phyloP scores from a whole-genome alignment of 2,113 vertebrate species.

The Plecturocebus donacophilus region DNA sequence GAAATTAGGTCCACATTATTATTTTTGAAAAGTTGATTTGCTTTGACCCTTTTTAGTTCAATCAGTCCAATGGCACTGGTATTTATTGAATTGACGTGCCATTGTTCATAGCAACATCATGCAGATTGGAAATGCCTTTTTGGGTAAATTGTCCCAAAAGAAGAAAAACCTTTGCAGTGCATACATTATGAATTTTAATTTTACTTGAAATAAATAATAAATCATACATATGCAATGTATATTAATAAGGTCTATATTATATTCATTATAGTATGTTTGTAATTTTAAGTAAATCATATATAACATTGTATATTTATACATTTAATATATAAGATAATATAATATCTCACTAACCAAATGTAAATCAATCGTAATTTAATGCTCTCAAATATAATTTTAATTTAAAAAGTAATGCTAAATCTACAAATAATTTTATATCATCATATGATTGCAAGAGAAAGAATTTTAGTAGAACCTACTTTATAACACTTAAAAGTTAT shows the following conservation, averaged over 20 bases:
- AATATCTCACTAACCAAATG: not conserved
- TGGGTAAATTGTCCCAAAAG: not conserved
- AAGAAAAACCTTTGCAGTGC: constrained; percentile 25
- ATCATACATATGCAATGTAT: not conserved
- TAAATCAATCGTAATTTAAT: not conserved
- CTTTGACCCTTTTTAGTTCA: constrained; percentile 9
- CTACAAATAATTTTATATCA: not conserved
- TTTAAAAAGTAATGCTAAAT: not conserved
- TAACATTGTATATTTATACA: not conserved
- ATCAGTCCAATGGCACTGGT: not conserved
- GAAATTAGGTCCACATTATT: constrained; percentile 49
- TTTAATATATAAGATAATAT: not conserved
- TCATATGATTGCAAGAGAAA: not conserved
- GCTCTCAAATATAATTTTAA: not conserved
- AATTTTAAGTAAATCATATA: not conserved
- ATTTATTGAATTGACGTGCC: not conserved
- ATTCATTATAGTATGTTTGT: not conserved
- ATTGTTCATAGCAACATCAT: not conserved
- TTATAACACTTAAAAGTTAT: not conserved
- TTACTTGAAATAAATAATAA: not conserved
- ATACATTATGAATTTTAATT: not conserved
- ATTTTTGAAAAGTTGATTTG: constrained; percentile 54
- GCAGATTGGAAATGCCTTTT: not conserved
- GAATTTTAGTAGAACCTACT: not conserved
- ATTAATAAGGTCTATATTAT: not conserved